Base-by-base conservation (phyloP, 1,140 invertebrate genomes). In the Nixonia krombeini region DNA sequence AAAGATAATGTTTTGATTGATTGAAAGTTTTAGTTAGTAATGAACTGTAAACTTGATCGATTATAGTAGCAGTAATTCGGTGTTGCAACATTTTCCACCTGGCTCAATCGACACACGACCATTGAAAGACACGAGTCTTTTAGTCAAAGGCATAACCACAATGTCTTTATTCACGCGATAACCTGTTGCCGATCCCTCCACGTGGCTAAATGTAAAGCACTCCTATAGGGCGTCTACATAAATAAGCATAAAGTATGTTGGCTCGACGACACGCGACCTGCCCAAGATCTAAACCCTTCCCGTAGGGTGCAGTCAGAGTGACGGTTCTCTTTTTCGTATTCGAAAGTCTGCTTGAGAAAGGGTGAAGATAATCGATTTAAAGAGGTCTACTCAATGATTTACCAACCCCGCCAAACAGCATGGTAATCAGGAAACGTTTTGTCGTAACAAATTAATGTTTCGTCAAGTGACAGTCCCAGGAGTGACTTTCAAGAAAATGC, bases 351-450 rank as follows among this genome's bases (percentile, higher is more conserved):
- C 46, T 67, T 72, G 78, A 75, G 70, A 79, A 75, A 77, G 73
- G 78, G 75, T 79, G 70, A 75, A 81, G 70, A 77, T 76, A 81
- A 82, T 79, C 75, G 75, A 84, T 82, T 61, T 49, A 2, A 23
- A 44, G 16, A 18, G 31, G 8, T 26, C 12, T 0, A 15, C n/a
- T n/a, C n/a, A n/a, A n/a, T n/a, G n/a, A n/a, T n/a, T n/a, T n/a
- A n/a, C n/a, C n/a, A n/a, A n/a, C n/a, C n/a, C n/a, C n/a, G n/a
- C n/a, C n/a, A n/a, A n/a, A n/a, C n/a, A n/a, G n/a, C n/a, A n/a
- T n/a, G n/a, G n/a, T n/a, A n/a, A n/a, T n/a, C n/a, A n/a, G n/a
- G n/a, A n/a, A n/a, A n/a, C n/a, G n/a, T n/a, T n/a, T n/a, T n/a
- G n/a, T n/a, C n/a, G n/a, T n/a, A n/a, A n/a, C n/a, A n/a, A n/a